phyloP scores from a whole-genome alignment of 2,888 invertebrate species.

The Eupithecia subumbrata region DNA sequence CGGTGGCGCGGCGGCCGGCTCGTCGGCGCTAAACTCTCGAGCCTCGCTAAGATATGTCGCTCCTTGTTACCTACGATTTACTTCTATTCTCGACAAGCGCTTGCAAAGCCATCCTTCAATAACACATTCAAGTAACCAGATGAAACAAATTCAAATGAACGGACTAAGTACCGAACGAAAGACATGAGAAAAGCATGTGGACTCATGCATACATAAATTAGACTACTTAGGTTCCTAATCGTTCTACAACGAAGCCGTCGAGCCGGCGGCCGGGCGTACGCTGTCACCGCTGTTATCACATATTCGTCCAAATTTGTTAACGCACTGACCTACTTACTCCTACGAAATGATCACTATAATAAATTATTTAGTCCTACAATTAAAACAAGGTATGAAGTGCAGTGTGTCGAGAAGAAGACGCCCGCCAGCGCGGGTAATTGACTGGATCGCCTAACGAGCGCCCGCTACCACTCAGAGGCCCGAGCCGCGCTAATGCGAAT shows the following conservation, averaged over 20 bases:
- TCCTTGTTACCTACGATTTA: constrained; percentile 63
- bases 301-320: constrained; percentile 82
- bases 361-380: constrained; percentile 82
- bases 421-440: constrained; percentile 76
- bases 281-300: constrained; percentile 75
- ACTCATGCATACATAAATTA: constrained; percentile 58
- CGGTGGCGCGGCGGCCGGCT: constrained; percentile 60
- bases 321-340: constrained; percentile 81
- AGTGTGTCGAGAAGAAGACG: constrained; percentile 68
- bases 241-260: constrained; percentile 50
- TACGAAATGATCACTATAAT: constrained; percentile 83
- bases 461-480: constrained; percentile 62
- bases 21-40: constrained; percentile 54
- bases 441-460: constrained; percentile 72
- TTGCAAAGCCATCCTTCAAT: constrained; percentile 57
- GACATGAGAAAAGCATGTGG: constrained; percentile 56
- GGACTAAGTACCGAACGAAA: constrained; percentile 31
- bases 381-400: constrained; percentile 80
- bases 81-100: constrained; percentile 63
- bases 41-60: constrained; percentile 74
- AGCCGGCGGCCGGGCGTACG: constrained; percentile 63
- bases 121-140: constrained; percentile 57
- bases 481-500: constrained; percentile 74
- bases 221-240: constrained; percentile 48
- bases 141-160: constrained; percentile 54